Evolutionary conservation across 1,140 invertebrate genomes (phyloP).

Genomic region (Habropoda laboriosa): DNA sequence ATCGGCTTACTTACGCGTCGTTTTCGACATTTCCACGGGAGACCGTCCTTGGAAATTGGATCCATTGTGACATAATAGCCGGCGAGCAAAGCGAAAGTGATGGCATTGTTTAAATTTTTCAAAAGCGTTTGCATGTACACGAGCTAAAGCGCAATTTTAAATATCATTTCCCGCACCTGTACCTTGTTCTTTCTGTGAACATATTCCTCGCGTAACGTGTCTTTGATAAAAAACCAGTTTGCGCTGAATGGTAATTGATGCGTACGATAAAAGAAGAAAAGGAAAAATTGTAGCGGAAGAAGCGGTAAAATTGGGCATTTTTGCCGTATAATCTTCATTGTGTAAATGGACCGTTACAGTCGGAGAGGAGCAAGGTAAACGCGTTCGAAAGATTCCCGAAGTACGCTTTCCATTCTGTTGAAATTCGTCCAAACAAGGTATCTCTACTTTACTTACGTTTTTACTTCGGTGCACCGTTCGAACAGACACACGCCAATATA

Average conservation of each 20-base stretch:
- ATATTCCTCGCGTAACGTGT: too few species aligned
- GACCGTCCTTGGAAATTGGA: background rate
- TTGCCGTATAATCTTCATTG: background rate
- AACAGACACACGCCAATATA: background rate
- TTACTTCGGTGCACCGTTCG: background rate
- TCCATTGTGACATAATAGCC: background rate
- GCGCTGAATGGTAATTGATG: background rate
- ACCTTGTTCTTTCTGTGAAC: too few species aligned
- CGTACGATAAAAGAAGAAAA: background rate
- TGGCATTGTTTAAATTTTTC: background rate
- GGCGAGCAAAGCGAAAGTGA: background rate
- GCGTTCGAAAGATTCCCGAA: background rate
- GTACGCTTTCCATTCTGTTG: background rate
- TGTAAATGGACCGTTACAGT: background rate
- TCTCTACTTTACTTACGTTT: slow-evolving; percentile 16
- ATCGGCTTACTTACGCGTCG: slow-evolving; percentile 12
- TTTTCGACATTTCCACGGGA: slow-evolving; percentile 19
- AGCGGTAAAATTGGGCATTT: background rate
- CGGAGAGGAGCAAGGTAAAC: background rate
- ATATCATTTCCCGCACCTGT: too few species aligned
- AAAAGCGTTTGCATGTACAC: too few species aligned
- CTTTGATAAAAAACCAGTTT: too few species aligned
- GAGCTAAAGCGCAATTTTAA: background rate
- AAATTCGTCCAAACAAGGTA: background rate
- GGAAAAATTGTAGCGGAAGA: background rate